These are phyloP conservation scores for Halesus radiatus DNA, from an alignment of 1,140 invertebrate species.

Conservation along the genomic window DNA sequence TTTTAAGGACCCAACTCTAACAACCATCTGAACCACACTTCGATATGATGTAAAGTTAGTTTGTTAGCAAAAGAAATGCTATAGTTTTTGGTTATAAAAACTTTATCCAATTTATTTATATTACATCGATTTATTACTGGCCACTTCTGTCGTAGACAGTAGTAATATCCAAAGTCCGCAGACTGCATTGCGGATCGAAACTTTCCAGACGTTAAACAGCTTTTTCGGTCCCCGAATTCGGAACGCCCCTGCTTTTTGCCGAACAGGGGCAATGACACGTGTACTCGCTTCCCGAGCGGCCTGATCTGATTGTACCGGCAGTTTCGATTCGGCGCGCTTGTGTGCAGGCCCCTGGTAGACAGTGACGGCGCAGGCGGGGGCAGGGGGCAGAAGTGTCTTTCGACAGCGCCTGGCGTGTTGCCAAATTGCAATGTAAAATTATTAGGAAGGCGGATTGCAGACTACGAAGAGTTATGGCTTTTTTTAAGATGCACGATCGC, in stretches of 20 bases:
- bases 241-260: constrained; percentile 1
- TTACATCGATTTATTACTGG: too few relatives aligned
- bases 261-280: constrained; percentile 4
- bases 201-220: constrained; percentile 16
- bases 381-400: neutral
- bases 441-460: neutral
- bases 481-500: too few relatives aligned
- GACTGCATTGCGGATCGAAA: constrained; percentile 16
- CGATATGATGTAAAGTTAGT: too few relatives aligned
- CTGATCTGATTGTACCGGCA: constrained; percentile 9
- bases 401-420: neutral
- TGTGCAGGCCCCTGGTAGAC: neutral
- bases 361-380: neutral
- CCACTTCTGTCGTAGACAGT: neutral
- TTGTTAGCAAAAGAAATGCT: too few relatives aligned
- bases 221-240: neutral
- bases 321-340: constrained; percentile 11
- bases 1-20: too few relatives aligned
- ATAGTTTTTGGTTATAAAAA: too few relatives aligned
- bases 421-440: constrained; percentile 3
- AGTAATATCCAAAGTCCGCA: neutral
- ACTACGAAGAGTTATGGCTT: too few relatives aligned
- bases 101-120: too few relatives aligned
- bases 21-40: too few relatives aligned
- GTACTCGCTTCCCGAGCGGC: neutral